Conservation (phyloP, 2,797 vertebrate species). For the Meriones psammophilus region DNA sequence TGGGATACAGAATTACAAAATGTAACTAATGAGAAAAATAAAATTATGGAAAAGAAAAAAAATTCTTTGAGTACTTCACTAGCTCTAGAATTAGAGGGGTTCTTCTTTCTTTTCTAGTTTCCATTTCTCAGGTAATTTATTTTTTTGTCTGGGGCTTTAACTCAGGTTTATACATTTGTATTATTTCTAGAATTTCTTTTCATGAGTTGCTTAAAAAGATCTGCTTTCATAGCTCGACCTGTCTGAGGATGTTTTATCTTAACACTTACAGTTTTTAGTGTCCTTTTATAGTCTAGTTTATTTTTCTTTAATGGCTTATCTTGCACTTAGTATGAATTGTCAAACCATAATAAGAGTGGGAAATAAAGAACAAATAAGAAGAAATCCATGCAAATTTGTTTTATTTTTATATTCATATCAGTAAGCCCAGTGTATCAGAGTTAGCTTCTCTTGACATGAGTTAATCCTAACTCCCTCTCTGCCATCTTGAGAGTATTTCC, state of each 20-base stretch:
- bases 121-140: not conserved
- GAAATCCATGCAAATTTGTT: not conserved
- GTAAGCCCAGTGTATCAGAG: not conserved
- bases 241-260: not conserved
- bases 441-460: not conserved
- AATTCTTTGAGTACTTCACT: constrained; percentile 14
- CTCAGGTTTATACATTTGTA: not conserved
- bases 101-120: not conserved
- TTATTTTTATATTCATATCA: not conserved
- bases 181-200: constrained; percentile 23
- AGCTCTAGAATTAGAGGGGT: not conserved
- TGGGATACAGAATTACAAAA: too few relatives aligned
- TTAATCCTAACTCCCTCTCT: constrained; percentile 11
- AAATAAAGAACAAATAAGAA: constrained; percentile 24
- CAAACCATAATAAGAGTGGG: not conserved
- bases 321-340: not conserved
- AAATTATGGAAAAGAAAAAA: too few relatives aligned
- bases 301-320: constrained; percentile 14
- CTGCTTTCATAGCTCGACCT: not conserved
- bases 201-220: not conserved
- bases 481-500: constrained; percentile 30
- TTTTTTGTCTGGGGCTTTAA: not conserved
- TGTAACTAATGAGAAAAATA: too few relatives aligned
- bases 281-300: not conserved
- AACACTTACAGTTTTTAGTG: not conserved